phyloP scores from a whole-genome alignment of 2,113 vertebrate species.

The Heteronetta atricapilla region DNA sequence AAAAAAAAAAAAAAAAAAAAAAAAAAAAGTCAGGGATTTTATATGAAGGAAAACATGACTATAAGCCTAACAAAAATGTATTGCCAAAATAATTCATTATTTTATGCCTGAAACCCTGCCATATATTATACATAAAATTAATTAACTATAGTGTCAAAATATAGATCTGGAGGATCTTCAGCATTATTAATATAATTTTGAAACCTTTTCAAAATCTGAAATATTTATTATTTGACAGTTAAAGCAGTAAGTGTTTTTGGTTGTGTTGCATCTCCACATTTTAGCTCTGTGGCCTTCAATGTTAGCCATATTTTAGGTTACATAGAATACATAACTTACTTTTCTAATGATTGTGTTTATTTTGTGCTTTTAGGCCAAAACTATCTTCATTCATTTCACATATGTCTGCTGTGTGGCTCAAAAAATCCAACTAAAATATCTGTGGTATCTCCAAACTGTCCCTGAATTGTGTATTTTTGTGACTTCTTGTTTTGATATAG shows the following conservation, averaged over 20 bases:
- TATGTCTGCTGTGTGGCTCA: neutral
- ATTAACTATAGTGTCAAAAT: neutral
- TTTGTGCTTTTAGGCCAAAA: neutral
- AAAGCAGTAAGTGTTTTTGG: neutral
- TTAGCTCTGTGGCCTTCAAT: neutral
- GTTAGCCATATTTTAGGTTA: neutral
- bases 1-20: too few relatives aligned
- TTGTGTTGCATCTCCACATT: neutral
- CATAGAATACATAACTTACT: neutral
- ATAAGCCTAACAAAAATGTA: neutral
- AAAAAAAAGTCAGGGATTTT: neutral
- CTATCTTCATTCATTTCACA: neutral
- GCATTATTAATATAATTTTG: neutral
- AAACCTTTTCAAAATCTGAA: neutral
- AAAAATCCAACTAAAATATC: neutral
- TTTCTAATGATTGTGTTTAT: neutral
- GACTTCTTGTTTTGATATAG: neutral
- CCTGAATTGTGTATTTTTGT: neutral
- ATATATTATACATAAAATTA: neutral
- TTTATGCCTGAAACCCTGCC: neutral
- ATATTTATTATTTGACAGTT: neutral
- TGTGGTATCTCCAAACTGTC: neutral
- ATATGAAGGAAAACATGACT: neutral
- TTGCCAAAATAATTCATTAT: neutral
- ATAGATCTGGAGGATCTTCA: neutral